Evolutionary conservation across 2,113 vertebrate species (phyloP).

Genomic region (Scomber japonicus): DNA sequence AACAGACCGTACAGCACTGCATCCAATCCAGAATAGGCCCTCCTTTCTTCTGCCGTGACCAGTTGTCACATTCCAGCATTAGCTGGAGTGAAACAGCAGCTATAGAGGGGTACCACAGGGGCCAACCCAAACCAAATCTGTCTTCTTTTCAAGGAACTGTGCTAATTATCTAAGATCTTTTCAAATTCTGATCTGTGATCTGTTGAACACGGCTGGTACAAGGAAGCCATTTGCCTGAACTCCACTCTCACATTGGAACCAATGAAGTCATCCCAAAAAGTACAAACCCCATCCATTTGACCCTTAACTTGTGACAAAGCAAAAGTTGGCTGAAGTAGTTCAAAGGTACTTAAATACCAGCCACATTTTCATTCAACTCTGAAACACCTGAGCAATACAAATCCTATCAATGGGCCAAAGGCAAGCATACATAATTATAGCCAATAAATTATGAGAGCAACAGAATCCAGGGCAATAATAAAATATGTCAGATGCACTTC

Average conservation of each 20-base stretch:
- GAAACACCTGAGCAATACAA: conserved; percentile 10
- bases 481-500: conserved; percentile 35
- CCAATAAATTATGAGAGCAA: conserved; percentile 30
- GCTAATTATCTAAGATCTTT: conserved; percentile 76
- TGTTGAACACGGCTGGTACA: conserved; percentile 71
- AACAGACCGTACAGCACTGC: conserved; percentile 66
- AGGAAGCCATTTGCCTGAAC: conserved; percentile 65
- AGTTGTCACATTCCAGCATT: conserved; percentile 80
- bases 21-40: conserved; percentile 68
- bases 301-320: conserved; percentile 47
- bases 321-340: conserved; percentile 16
- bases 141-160: conserved; percentile 68
- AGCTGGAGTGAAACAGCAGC: conserved; percentile 54
- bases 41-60: conserved; percentile 77
- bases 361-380: background rate
- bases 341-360: conserved; percentile 7
- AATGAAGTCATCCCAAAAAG: conserved; percentile 50
- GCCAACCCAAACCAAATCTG: conserved; percentile 68
- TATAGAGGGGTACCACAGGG: conserved; percentile 62
- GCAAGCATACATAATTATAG: conserved; percentile 3
- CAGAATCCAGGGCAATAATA: conserved; percentile 27
- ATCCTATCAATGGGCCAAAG: background rate
- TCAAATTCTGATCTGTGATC: conserved; percentile 73
- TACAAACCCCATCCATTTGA: conserved; percentile 61
- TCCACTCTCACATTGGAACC: conserved; percentile 51